A percentile compares a stretch with the other conserved stretches of the same genome.
phyloP scores from a whole-genome alignment of 2,797 vertebrate species.

The Lepus oiostolus region DNA sequence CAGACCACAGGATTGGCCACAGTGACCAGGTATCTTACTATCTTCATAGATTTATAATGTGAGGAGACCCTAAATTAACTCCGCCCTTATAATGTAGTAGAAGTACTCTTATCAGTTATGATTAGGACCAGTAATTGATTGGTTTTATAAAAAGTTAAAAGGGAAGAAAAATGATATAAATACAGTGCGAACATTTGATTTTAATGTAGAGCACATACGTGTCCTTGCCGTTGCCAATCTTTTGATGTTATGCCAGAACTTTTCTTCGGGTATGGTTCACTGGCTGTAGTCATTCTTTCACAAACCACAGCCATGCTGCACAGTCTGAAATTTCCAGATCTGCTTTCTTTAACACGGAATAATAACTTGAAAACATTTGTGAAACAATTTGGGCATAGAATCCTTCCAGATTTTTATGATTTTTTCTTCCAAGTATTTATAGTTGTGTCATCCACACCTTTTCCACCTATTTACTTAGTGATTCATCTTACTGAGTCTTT shows the following conservation, averaged over 20 bases:
- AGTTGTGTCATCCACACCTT: conserved; percentile 5
- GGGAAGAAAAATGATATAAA: conserved; percentile 2
- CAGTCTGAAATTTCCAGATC: conserved; percentile 7
- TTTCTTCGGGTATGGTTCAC: conserved; percentile 55
- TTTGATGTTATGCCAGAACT: conserved; percentile 59
- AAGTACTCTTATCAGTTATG: neutral
- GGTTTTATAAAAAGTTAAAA: neutral
- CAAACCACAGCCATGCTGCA: neutral
- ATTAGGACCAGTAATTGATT: neutral
- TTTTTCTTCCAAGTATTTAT: neutral
- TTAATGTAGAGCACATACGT: neutral
- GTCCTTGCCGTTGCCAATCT: neutral
- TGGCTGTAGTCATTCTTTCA: conserved; percentile 6
- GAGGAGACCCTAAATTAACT: neutral
- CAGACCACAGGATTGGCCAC: neutral
- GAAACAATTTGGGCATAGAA: conserved; percentile 6
- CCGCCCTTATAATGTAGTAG: neutral
- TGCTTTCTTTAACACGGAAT: conserved; percentile 49
- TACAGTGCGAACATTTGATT: conserved; percentile 38
- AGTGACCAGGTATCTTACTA: conserved; percentile 24
- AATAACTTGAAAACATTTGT: conserved; percentile 32
- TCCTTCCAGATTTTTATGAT: neutral
- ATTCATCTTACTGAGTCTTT: conserved; percentile 24
- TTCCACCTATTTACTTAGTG: conserved; percentile 35
- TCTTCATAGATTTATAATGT: conserved; percentile 27